These are phyloP conservation scores for Acleris literana DNA, from an alignment of 2,888 invertebrate species.

Conservation along the genomic window DNA sequence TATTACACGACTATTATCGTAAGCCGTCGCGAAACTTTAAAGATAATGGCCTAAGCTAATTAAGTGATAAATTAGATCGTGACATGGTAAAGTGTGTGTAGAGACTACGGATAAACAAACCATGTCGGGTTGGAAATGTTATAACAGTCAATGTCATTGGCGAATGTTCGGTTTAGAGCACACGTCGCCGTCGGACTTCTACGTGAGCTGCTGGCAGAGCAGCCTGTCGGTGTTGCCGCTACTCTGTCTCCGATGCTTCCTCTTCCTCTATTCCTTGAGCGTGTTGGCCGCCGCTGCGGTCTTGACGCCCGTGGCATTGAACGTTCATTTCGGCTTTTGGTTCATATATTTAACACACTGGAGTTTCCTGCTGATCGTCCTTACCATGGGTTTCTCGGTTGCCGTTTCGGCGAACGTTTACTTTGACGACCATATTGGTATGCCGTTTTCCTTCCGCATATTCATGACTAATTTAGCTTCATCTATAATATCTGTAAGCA, in stretches of 20 bases:
- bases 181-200: conserved; percentile 60
- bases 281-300: conserved; percentile 54
- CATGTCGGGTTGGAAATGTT: conserved; percentile 49
- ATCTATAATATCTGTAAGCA: too few relatives aligned
- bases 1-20: neutral
- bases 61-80: conserved; percentile 19
- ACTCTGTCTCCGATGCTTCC: conserved; percentile 53
- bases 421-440: conserved; percentile 62
- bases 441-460: conserved; percentile 36
- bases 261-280: conserved; percentile 59
- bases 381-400: conserved; percentile 59
- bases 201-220: conserved; percentile 68
- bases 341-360: conserved; percentile 77
- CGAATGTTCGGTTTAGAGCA: conserved; percentile 59
- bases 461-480: neutral
- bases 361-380: conserved; percentile 64
- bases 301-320: conserved; percentile 52
- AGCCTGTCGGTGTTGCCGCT: conserved; percentile 60
- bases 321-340: conserved; percentile 61
- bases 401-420: conserved; percentile 60
- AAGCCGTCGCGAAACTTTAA: neutral
- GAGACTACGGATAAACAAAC: conserved; percentile 3
- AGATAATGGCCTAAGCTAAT: conserved; percentile 16
- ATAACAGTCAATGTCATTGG: conserved; percentile 53
- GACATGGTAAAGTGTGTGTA: conserved; percentile 8